phyloP scores from a whole-genome alignment of 2,113 vertebrate species.

The Notarius quadriscutis region DNA sequence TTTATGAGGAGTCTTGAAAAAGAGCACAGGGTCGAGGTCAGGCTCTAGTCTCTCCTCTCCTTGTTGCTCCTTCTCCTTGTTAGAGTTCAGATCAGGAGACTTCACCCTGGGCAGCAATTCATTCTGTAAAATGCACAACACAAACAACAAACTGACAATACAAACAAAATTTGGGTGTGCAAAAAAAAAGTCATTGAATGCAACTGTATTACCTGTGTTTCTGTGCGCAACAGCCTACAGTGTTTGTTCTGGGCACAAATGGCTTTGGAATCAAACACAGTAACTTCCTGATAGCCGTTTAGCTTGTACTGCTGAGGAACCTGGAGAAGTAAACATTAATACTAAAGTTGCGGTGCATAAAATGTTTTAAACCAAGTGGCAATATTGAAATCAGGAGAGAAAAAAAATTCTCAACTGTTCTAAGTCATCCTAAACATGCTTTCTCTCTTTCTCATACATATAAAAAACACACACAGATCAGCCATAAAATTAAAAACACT shows the following conservation, averaged over 20 bases:
- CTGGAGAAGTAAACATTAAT: slow-evolving; percentile 61
- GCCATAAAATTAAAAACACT: too few species aligned
- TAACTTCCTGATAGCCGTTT: slow-evolving; percentile 78
- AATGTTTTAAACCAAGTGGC: neutral
- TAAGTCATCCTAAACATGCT: neutral
- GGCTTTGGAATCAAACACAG: slow-evolving; percentile 66
- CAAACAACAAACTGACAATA: neutral
- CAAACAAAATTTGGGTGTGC: slow-evolving; percentile 33
- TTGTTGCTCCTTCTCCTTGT: slow-evolving; percentile 2
- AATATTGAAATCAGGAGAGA: neutral
- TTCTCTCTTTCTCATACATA: too few species aligned
- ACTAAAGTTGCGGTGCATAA: neutral
- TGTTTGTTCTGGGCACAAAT: slow-evolving; percentile 69
- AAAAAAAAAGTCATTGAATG: neutral
- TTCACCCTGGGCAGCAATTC: slow-evolving; percentile 62
- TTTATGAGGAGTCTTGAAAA: slow-evolving; percentile 73
- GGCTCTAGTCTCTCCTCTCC: slow-evolving; percentile 10
- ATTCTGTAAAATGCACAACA: slow-evolving; percentile 65
- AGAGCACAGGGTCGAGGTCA: slow-evolving; percentile 56
- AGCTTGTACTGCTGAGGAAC: slow-evolving; percentile 81
- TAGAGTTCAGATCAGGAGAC: slow-evolving; percentile 32
- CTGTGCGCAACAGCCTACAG: slow-evolving; percentile 73
- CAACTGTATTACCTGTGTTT: slow-evolving; percentile 73
- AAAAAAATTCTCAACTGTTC: neutral
- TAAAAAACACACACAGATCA: too few species aligned